Evolutionary conservation across 2,113 vertebrate genomes (phyloP).

Genomic region (Pygoscelis antarcticus): DNA sequence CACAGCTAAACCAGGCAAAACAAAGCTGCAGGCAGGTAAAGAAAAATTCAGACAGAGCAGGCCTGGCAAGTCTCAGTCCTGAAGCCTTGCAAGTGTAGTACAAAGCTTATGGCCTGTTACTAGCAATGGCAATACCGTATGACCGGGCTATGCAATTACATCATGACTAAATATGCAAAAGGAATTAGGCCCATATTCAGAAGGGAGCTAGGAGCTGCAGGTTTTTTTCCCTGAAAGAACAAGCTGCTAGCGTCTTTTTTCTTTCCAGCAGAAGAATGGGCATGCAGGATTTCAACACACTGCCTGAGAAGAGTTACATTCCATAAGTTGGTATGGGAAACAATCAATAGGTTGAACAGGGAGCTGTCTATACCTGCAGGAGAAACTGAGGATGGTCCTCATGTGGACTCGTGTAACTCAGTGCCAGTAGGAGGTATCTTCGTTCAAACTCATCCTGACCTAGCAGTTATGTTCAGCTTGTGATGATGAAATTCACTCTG

Average conservation of each 20-base stretch:
- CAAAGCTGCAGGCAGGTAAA: neutral
- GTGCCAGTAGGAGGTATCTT: neutral
- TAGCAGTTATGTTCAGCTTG: neutral
- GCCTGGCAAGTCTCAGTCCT: neutral
- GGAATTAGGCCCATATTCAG: neutral
- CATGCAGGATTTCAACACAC: neutral
- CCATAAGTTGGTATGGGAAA: neutral
- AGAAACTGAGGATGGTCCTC: neutral
- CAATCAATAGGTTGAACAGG: neutral
- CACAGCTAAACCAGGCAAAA: neutral
- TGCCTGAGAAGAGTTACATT: neutral
- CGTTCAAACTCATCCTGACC: neutral
- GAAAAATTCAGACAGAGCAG: neutral
- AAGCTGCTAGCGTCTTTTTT: neutral
- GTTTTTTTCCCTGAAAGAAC: neutral
- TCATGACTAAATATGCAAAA: neutral
- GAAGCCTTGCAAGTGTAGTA: neutral
- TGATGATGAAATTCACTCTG: neutral
- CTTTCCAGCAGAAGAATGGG: neutral
- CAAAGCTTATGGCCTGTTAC: neutral
- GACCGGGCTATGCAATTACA: neutral
- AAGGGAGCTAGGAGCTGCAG: neutral
- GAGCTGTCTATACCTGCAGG: rapidly evolving
- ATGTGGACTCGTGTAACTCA: neutral
- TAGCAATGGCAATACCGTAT: neutral